Evolutionary conservation across 2,888 invertebrate species (phyloP).

Genomic region (Hypselothyrea guttata): DNA sequence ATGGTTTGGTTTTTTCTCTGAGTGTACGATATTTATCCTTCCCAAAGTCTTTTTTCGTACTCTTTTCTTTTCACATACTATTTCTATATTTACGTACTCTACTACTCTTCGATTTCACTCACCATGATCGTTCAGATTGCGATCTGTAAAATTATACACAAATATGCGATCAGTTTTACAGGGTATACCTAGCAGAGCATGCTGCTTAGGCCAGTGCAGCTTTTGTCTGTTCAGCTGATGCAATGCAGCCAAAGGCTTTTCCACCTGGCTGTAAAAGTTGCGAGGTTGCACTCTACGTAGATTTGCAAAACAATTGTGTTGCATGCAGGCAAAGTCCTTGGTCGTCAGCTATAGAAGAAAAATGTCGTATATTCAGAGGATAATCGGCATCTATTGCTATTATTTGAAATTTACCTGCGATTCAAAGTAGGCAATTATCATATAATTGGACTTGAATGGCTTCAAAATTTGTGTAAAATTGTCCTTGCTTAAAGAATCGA

Average conservation of each 20-base stretch:
- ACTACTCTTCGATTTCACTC: not conserved
- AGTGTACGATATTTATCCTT: too few relatives aligned
- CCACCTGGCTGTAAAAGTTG: conserved; percentile 49
- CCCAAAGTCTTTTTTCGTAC: too few relatives aligned
- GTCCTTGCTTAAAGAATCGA: conserved; percentile 13
- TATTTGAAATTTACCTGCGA: conserved; percentile 29
- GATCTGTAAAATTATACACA: conserved; percentile 33
- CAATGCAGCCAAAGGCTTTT: conserved; percentile 38
- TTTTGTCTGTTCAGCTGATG: not conserved
- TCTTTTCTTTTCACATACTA: too few relatives aligned
- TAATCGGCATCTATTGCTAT: not conserved
- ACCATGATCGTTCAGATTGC: conserved; percentile 42
- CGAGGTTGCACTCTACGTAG: conserved; percentile 21
- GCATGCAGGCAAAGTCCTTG: conserved; percentile 48
- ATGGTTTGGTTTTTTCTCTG: too few relatives aligned
- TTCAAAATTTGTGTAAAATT: conserved; percentile 30
- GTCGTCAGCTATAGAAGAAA: conserved; percentile 34
- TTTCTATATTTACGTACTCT: too few relatives aligned
- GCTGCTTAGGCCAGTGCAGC: conserved; percentile 3
- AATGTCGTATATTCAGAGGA: too few relatives aligned
- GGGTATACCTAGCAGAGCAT: conserved; percentile 2
- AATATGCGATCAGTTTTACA: conserved; percentile 33
- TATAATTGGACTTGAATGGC: conserved; percentile 23
- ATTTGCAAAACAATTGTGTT: conserved; percentile 38
- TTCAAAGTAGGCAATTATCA: conserved; percentile 44